phyloP scores from a whole-genome alignment of 35 echinoderm and acorn worm species.

The Heliocidaris tuberculata region DNA sequence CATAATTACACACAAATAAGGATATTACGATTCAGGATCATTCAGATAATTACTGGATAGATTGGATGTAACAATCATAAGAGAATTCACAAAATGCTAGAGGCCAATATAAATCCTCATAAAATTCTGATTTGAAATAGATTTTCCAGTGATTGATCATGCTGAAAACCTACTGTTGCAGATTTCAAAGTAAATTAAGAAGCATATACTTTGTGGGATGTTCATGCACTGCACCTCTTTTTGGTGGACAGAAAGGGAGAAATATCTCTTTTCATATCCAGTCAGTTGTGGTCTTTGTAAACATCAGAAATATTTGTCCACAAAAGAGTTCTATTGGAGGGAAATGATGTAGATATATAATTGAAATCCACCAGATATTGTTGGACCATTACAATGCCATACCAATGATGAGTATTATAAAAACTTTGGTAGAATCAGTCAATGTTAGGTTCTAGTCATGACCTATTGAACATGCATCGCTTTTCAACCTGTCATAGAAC shows the following conservation, averaged over 20 bases:
- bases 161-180: neutral
- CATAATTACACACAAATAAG: neutral
- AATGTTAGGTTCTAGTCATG: neutral
- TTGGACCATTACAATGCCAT: neutral
- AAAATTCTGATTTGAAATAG: slow-evolving; percentile 5
- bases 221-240: neutral
- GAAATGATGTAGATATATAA: neutral
- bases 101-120: neutral
- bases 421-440: neutral
- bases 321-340: neutral
- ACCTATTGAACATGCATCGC: neutral
- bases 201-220: neutral
- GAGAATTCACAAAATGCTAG: neutral
- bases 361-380: neutral
- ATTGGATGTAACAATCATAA: neutral
- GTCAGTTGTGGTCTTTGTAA: neutral
- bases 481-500: neutral
- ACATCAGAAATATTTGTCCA: neutral
- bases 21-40: neutral
- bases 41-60: neutral
- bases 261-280: neutral
- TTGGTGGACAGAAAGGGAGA: neutral
- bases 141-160: neutral
- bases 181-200: neutral
- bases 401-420: neutral